These are phyloP conservation scores for Phalloptychus januarius DNA, from an alignment of 2,797 vertebrate species.

Conservation along the genomic window DNA sequence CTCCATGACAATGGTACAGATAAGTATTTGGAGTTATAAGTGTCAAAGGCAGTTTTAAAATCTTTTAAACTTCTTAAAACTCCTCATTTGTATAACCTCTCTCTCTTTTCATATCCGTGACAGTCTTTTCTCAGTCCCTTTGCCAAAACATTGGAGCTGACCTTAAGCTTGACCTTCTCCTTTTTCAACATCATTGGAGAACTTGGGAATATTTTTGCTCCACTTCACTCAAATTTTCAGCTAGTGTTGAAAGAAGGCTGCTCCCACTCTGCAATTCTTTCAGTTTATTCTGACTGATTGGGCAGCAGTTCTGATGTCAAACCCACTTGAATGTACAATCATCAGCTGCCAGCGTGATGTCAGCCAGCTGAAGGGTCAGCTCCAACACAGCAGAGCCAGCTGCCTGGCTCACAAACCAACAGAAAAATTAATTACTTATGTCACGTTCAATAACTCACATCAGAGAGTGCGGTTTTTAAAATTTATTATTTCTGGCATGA, in stretches of 20 bases:
- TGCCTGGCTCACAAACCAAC: constrained; percentile 53
- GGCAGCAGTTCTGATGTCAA: constrained; percentile 46
- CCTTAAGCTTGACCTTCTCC: constrained; percentile 35
- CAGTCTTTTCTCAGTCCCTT: neutral
- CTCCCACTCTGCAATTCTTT: constrained; percentile 26
- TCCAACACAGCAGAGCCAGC: constrained; percentile 54
- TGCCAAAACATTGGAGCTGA: neutral
- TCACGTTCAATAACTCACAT: constrained; percentile 57
- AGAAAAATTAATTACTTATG: constrained; percentile 61
- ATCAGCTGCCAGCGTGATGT: constrained; percentile 54
- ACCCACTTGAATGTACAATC: constrained; percentile 49
- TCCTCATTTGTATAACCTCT: neutral
- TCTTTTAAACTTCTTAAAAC: neutral
- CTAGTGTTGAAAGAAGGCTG: constrained; percentile 16
- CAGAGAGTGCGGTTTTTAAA: constrained; percentile 44
- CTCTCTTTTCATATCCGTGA: neutral
- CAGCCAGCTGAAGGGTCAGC: constrained; percentile 62
- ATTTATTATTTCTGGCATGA: constrained; percentile 47
- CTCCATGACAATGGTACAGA: neutral
- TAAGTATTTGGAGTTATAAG: neutral
- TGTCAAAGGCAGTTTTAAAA: neutral
- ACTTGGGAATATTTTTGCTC: constrained; percentile 12
- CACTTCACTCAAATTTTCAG: constrained; percentile 21
- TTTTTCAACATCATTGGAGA: constrained; percentile 14
- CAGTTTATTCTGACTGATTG: constrained; percentile 45